Evolutionary conservation across 2,888 invertebrate species (phyloP), one percentile per base, ranked within the genome.

Genomic region (Ectemnius lituratus): DNA sequence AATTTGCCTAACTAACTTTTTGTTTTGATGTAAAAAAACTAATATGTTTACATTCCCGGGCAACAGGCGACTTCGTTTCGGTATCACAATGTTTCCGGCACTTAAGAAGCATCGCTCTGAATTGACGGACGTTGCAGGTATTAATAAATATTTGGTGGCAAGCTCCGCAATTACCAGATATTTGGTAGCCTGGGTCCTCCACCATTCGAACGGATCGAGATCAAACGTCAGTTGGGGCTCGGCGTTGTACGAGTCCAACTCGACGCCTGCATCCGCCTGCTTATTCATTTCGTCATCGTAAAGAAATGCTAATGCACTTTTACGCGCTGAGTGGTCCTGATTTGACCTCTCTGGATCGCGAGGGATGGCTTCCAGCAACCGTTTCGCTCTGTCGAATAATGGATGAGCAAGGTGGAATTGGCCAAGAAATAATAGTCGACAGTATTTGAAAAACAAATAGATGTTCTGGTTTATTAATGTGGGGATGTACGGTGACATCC

Each of bases 241-340:
- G n/a, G 67, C 16, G n/a, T 61, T 14, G 56, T 61, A 67, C 4
- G 27, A n/a, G 23, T 56, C 52, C 52, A 62, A 13, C 56, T 67
- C 27, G 23, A 52, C 28, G 6, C 52, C 13, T 1, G 23, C 14
- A 52, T 61, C 52, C 4, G 18, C 46, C 2, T 16, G 3, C 23
- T 49, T 18, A 8, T n/a, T 27, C 13, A 20, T 0, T 62, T 65
- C 65, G 2, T 57, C 14, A 57, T 49, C 28, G 20, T 27, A 28
- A 67, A 58, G 60, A 20, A 49, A 37, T 56, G 16, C 69, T 47
- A 46, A 67, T 20, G 37, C 67, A 18, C 1, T 27, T 49, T 11
- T 72, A 65, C 37, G 62, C 59, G 59, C 72, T 72, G 18, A 75
- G 47, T 20, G 72, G 52, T 2, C 68, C 69, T 18, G 69, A 62